Evolutionary conservation across 2,888 invertebrate genomes (phyloP).

Genomic region (Lasius fuliginosus): DNA sequence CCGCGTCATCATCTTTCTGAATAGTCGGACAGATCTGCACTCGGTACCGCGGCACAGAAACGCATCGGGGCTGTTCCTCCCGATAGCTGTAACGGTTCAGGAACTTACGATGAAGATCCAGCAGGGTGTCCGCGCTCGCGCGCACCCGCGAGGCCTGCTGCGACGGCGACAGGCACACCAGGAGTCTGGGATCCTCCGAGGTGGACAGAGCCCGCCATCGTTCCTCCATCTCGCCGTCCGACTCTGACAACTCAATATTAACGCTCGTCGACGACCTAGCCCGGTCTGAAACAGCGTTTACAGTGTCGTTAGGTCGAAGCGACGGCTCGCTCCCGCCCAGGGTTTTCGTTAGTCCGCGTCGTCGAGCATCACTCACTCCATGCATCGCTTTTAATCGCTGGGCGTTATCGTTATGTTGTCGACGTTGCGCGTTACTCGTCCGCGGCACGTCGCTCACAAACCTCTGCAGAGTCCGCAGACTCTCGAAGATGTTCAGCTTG

Average conservation of each 20-base stretch:
- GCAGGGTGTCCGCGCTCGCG: slow-evolving; percentile 89
- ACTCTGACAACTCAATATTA: slow-evolving; percentile 44
- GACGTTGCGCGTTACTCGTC: slow-evolving; percentile 5
- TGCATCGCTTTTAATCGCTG: slow-evolving; percentile 62
- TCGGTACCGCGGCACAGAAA: slow-evolving; percentile 77
- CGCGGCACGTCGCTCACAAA: slow-evolving; percentile 60
- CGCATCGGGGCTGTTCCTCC: slow-evolving; percentile 80
- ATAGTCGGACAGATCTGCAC: slow-evolving; percentile 61
- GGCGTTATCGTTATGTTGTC: background rate
- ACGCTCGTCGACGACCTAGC: slow-evolving; percentile 42
- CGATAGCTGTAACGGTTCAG: slow-evolving; percentile 89
- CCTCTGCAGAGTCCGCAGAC: slow-evolving; percentile 72
- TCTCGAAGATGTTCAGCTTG: slow-evolving; percentile 77
- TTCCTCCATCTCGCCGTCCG: slow-evolving; percentile 67
- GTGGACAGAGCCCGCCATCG: slow-evolving; percentile 89
- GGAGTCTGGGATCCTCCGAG: slow-evolving; percentile 88
- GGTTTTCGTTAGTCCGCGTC: slow-evolving; percentile 59
- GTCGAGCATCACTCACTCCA: slow-evolving; percentile 62
- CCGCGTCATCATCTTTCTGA: slow-evolving; percentile 17
- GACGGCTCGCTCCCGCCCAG: background rate
- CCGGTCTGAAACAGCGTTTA: slow-evolving; percentile 70
- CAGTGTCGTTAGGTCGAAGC: slow-evolving; percentile 31
- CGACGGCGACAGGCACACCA: slow-evolving; percentile 92
- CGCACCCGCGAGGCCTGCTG: slow-evolving; percentile 88
- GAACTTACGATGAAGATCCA: slow-evolving; percentile 91